phyloP scores from a whole-genome alignment of 2,113 vertebrate genomes.

The Caranx ignobilis region DNA sequence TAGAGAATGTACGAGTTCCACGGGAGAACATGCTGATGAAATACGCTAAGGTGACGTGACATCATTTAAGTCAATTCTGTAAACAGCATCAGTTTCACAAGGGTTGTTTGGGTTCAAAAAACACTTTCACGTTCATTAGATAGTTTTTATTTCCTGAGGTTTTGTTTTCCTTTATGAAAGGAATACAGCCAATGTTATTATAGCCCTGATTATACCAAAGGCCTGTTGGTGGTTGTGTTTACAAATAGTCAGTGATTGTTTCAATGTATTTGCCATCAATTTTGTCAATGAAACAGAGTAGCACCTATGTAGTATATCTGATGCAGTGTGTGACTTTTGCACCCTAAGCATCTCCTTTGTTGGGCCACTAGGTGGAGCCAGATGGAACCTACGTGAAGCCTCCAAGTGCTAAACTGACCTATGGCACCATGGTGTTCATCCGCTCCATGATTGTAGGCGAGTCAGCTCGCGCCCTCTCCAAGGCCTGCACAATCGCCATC shows the following conservation, averaged over 20 bases:
- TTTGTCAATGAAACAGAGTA: background rate
- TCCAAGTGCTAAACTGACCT: conserved; percentile 93
- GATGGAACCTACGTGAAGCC: conserved; percentile 95
- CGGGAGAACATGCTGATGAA: conserved; percentile 99
- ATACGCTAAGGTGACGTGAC: conserved; percentile 88
- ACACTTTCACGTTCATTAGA: background rate
- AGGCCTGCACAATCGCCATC: conserved; percentile 93
- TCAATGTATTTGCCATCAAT: background rate
- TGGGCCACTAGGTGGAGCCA: conserved; percentile 88
- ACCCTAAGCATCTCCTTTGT: background rate
- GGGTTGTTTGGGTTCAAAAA: background rate
- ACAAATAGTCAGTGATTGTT: background rate
- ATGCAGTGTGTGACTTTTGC: background rate
- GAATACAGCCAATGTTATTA: background rate
- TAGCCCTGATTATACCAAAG: background rate
- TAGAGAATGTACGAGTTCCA: conserved; percentile 95
- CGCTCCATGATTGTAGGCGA: conserved; percentile 91
- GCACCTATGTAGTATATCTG: background rate
- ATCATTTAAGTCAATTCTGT: background rate
- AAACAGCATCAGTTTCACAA: background rate
- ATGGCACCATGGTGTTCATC: conserved; percentile 98
- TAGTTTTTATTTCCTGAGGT: background rate
- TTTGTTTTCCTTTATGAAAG: too few relatives aligned
- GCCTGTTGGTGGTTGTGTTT: too few relatives aligned
- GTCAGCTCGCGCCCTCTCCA: conserved; percentile 85